Base-by-base conservation (phyloP, 2,797 vertebrate species). In the Syngnathus rostellatus region DNA sequence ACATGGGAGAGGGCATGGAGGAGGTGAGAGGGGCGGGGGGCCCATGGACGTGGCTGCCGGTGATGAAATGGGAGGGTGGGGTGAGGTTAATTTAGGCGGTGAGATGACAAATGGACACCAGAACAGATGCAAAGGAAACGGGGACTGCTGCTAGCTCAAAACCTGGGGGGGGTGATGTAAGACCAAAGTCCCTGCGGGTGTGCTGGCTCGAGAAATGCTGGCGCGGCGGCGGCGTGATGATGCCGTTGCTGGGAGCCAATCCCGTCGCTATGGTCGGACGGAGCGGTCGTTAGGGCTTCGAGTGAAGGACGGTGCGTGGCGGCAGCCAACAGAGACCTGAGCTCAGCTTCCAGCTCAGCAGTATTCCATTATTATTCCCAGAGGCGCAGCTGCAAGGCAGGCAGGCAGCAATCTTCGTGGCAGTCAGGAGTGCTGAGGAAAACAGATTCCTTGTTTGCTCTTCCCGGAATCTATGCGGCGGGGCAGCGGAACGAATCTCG, bases 1-100 rank as follows among this genome's bases (percentile, higher is more conserved):
- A 93, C 94, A 95, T 96, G 90, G 91, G 91, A 93, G 94, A 94
- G 91, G 94, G 95, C 95, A 98, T 96, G 94, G 91, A 91, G 92
- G 89, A 88, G 90, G 85, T 79, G 81, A 81, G 72, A 73, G 77
- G 75, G 82, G 85, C 74, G 53, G 71, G 73, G 71, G 70, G 83
- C 80, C 81, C 87, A 88, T 88, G 81, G 81, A 89, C 76, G 50
- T 58, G 66, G 50, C 53, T 61, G 70, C 54, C 73, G 68, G 74
- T 60, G 19, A 72, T 75, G 72, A 71, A 54, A 80, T 70, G 77
- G n/a, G 71, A 70, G 50, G 31, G 81, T 73, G 76, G 75, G 75
- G 19, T 59, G 57, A 54, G 31, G 31, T 4, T 31, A 31, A 31
- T 31, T 31, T 63, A 67, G 73, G 68, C 64, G 65, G 60, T 89